Percentiles rank a stretch among this genome's conserved stretches.
Conservation (phyloP, 2,888 invertebrate species). For the Itoplectis maculator region DNA sequence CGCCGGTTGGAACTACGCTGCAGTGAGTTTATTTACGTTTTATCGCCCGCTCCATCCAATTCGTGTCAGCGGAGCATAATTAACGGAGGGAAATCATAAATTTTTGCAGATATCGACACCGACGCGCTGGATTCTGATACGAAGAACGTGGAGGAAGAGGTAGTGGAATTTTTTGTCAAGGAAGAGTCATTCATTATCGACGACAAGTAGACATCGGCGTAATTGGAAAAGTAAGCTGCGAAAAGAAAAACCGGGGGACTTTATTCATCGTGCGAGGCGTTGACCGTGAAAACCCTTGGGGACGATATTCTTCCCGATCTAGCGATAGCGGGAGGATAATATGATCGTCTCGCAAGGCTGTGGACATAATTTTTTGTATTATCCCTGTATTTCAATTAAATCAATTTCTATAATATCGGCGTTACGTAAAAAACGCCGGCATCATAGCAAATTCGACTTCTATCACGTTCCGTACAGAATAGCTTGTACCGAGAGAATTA, state of each 20-base stretch:
- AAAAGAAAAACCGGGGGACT: slow-evolving; percentile 40
- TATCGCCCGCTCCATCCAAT: neutral
- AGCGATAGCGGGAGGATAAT: slow-evolving; percentile 60
- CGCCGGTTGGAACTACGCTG: slow-evolving; percentile 93
- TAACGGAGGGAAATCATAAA: too few species aligned
- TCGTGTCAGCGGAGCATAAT: neutral
- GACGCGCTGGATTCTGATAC: slow-evolving; percentile 95
- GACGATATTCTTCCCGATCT: slow-evolving; percentile 53
- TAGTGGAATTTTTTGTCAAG: slow-evolving; percentile 99
- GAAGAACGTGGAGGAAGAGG: slow-evolving; percentile 96
- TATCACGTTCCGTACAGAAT: slow-evolving; percentile 84
- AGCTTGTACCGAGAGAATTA: slow-evolving; percentile 68
- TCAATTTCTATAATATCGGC: slow-evolving; percentile 64
- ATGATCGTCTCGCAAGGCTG: slow-evolving; percentile 73
- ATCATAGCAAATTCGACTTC: slow-evolving; percentile 80
- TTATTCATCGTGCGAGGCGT: slow-evolving; percentile 41
- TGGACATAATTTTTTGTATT: slow-evolving; percentile 72
- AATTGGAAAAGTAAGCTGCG: slow-evolving; percentile 63
- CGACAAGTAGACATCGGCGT: slow-evolving; percentile 85
- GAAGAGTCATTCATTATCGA: slow-evolving; percentile 94
- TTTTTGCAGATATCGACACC: slow-evolving; percentile 96
- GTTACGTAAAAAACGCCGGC: slow-evolving; percentile 73
- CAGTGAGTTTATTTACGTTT: slow-evolving; percentile 87
- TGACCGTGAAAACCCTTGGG: slow-evolving; percentile 48
- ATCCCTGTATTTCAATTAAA: slow-evolving; percentile 67